phyloP scores from a whole-genome alignment of 2,797 vertebrate genomes.

The Chaenodraco wilsoni region DNA sequence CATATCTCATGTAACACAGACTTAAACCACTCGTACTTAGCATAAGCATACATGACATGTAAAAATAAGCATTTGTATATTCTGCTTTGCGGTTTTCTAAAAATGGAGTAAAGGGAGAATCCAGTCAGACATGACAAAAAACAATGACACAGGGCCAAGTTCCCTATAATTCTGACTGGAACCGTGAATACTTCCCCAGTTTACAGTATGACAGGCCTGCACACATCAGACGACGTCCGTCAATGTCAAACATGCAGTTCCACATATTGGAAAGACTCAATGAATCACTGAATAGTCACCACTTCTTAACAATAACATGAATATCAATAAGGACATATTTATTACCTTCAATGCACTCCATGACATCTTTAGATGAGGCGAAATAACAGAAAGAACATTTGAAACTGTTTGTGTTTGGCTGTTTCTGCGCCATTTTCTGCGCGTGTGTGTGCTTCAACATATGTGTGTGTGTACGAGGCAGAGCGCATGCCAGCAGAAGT shows the following conservation, averaged over 20 bases:
- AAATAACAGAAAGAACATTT: slow-evolving; percentile 40
- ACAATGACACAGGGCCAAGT: slow-evolving; percentile 71
- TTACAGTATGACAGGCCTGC: slow-evolving; percentile 47
- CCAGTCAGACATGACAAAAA: slow-evolving; percentile 72
- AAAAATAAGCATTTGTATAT: slow-evolving; percentile 6
- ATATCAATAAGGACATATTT: slow-evolving; percentile 30
- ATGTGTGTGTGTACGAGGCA: slow-evolving; percentile 32
- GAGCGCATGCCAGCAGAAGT: slow-evolving; percentile 67
- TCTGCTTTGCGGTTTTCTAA: slow-evolving; percentile 32
- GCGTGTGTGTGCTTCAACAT: slow-evolving; percentile 27
- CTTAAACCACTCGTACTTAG: not conserved
- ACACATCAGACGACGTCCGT: slow-evolving; percentile 32
- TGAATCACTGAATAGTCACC: slow-evolving; percentile 49
- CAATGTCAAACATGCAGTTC: slow-evolving; percentile 39
- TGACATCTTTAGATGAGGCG: slow-evolving; percentile 31
- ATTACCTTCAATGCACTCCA: slow-evolving; percentile 26
- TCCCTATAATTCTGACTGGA: slow-evolving; percentile 77
- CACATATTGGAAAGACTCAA: slow-evolving; percentile 22
- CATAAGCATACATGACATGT: not conserved
- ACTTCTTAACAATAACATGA: slow-evolving; percentile 31
- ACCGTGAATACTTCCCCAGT: slow-evolving; percentile 70
- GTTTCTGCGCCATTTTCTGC: slow-evolving; percentile 31
- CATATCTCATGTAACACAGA: slow-evolving; percentile 4
- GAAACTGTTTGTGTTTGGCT: slow-evolving; percentile 40
- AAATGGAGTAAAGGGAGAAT: slow-evolving; percentile 58